phyloP scores from a whole-genome alignment of 2,888 invertebrate species.

The Ophraella communa region DNA sequence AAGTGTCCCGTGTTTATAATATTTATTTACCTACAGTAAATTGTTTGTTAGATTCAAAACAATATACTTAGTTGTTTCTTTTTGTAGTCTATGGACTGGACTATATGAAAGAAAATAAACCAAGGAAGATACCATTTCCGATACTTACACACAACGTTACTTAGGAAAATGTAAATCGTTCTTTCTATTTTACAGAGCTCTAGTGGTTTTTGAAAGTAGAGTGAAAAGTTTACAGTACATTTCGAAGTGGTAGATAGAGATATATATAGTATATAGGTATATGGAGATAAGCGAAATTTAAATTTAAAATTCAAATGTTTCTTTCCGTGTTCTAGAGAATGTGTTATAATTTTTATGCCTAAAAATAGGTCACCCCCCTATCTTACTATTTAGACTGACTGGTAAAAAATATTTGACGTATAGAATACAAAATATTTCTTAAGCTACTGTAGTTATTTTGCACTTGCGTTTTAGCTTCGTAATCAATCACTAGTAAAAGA shows the following conservation, averaged over 20 bases:
- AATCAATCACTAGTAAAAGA: too few relatives aligned
- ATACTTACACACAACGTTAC: slow-evolving; percentile 33
- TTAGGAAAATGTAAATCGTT: slow-evolving; percentile 34
- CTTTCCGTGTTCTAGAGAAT: not conserved
- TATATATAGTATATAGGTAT: too few relatives aligned
- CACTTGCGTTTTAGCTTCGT: too few relatives aligned
- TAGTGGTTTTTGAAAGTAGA: slow-evolving; percentile 26
- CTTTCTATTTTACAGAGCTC: slow-evolving; percentile 29
- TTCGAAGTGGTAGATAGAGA: slow-evolving; percentile 16
- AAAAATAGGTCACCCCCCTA: not conserved
- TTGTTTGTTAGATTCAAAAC: too few relatives aligned
- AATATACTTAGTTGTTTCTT: too few relatives aligned
- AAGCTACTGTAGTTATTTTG: too few relatives aligned
- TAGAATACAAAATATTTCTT: too few relatives aligned
- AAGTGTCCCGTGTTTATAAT: too few relatives aligned
- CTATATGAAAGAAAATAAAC: slow-evolving; percentile 23
- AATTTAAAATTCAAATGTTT: slow-evolving; percentile 11
- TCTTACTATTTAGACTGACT: too few relatives aligned
- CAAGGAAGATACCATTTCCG: slow-evolving; percentile 28
- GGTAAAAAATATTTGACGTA: too few relatives aligned
- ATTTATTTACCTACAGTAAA: too few relatives aligned
- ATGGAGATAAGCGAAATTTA: slow-evolving; percentile 11
- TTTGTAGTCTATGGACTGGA: not conserved
- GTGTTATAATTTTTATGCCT: not conserved
- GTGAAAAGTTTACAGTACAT: slow-evolving; percentile 27